Evolutionary conservation across 1,140 invertebrate species (phyloP).

Genomic region (Periplaneta americana): DNA sequence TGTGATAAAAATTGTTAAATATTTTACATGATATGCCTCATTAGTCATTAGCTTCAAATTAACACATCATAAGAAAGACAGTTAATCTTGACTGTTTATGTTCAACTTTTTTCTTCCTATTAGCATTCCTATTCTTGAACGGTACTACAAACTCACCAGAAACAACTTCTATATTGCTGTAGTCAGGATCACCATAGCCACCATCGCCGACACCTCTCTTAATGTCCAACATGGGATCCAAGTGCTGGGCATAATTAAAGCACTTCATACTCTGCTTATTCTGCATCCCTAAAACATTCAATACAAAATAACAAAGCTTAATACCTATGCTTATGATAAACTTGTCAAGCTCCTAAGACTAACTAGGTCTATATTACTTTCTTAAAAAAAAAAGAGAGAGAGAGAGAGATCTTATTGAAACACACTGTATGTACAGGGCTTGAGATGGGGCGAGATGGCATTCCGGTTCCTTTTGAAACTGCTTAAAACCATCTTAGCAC

Average conservation of each 20-base stretch:
- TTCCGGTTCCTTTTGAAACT: too few relatives aligned
- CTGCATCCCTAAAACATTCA: constrained; percentile 3
- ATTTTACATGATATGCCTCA: too few relatives aligned
- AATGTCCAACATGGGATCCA: not conserved
- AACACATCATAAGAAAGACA: too few relatives aligned
- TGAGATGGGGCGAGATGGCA: too few relatives aligned
- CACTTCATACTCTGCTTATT: constrained; percentile 3
- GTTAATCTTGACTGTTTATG: too few relatives aligned
- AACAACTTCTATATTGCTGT: constrained; percentile 23
- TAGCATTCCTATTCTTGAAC: too few relatives aligned
- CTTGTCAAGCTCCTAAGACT: not conserved
- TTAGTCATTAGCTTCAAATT: too few relatives aligned
- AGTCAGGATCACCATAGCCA: constrained; percentile 23
- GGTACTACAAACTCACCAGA: too few relatives aligned
- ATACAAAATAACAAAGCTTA: not conserved
- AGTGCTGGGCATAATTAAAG: constrained; percentile 1
- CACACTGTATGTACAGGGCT: not conserved
- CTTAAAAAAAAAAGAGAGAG: not conserved
- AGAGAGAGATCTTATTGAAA: not conserved
- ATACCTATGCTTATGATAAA: not conserved
- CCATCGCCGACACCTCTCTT: constrained; percentile 17
- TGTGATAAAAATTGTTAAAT: too few relatives aligned
- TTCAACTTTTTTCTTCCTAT: not conserved
- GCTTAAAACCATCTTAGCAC: too few relatives aligned
- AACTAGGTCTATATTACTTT: not conserved